phyloP scores from a whole-genome alignment of 2,113 vertebrate species.

The Dascyllus trimaculatus region DNA sequence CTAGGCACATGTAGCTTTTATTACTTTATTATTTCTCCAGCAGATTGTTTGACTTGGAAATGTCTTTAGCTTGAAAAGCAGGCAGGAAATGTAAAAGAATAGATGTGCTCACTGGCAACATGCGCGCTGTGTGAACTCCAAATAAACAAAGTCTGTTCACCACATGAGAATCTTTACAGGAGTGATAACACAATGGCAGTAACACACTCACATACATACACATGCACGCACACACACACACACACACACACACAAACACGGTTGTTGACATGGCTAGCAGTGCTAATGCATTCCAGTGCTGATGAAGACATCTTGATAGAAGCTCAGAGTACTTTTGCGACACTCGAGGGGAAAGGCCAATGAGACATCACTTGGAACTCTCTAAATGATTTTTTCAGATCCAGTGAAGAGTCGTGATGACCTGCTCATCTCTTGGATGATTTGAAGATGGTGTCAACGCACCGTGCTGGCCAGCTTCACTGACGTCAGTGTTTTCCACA shows the following conservation, averaged over 20 bases:
- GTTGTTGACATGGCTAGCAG: neutral
- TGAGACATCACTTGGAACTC: slow-evolving; percentile 16
- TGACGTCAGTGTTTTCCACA: slow-evolving; percentile 59
- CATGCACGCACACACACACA: neutral
- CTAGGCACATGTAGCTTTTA: neutral
- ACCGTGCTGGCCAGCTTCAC: neutral
- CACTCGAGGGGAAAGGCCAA: slow-evolving; percentile 17
- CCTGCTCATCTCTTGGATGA: slow-evolving; percentile 40
- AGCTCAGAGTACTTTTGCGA: slow-evolving; percentile 17
- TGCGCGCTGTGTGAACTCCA: slow-evolving; percentile 30
- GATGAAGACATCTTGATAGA: slow-evolving; percentile 54
- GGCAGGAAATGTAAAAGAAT: slow-evolving; percentile 30
- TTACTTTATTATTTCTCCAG: slow-evolving; percentile 10
- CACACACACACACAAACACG: neutral
- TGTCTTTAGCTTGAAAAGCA: neutral
- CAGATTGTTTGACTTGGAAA: slow-evolving; percentile 10
- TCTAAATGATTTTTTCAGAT: slow-evolving; percentile 44
- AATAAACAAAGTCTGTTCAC: slow-evolving; percentile 54
- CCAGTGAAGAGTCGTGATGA: neutral
- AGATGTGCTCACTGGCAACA: slow-evolving; percentile 19
- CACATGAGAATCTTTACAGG: slow-evolving; percentile 62
- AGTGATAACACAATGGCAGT: neutral
- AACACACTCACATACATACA: neutral
- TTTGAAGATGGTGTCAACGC: neutral
- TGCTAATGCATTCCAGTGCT: slow-evolving; percentile 5